A percentile compares a stretch with the other conserved stretches of the same genome.
Conservation (phyloP, 2,888 invertebrate species). For the Ectemnius cavifrons region DNA sequence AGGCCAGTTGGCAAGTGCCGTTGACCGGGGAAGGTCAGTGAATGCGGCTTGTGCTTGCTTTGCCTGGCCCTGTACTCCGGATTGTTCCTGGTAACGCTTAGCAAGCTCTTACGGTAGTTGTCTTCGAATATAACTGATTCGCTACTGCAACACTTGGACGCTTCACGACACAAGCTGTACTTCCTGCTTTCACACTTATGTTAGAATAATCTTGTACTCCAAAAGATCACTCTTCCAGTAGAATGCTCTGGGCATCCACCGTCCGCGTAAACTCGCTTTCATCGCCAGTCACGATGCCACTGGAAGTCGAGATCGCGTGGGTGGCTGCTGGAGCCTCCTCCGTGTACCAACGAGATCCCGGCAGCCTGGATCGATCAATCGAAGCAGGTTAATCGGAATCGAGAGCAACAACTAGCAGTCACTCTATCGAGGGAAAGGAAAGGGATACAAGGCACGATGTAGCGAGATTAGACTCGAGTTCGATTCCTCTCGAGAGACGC, state of each 20-base stretch:
- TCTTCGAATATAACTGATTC: conserved; percentile 28
- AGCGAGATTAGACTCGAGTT: too few relatives aligned
- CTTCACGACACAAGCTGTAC: too few relatives aligned
- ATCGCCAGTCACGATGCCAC: conserved; percentile 36
- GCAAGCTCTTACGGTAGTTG: conserved; percentile 39
- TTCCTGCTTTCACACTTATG: too few relatives aligned
- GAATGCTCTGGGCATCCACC: too few relatives aligned
- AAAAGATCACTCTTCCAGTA: too few relatives aligned
- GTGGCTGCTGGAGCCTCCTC: conserved; percentile 17
- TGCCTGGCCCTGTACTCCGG: conserved; percentile 37
- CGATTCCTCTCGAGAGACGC: background rate
- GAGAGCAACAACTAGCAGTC: conserved; percentile 37
- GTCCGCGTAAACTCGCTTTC: conserved; percentile 52
- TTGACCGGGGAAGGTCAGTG: conserved; percentile 72
- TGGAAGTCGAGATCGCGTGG: conserved; percentile 47
- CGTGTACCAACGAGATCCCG: conserved; percentile 38
- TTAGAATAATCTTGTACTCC: too few relatives aligned
- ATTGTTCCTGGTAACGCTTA: conserved; percentile 34
- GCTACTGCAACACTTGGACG: background rate
- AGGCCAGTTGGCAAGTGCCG: conserved; percentile 43
- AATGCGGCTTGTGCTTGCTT: conserved; percentile 20
- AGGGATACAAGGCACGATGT: too few relatives aligned
- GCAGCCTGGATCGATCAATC: conserved; percentile 35
- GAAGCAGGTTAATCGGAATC: conserved; percentile 51
- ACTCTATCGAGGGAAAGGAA: background rate